Conservation (phyloP, 2,113 vertebrate species). For the Romanogobio albipinnatus region DNA sequence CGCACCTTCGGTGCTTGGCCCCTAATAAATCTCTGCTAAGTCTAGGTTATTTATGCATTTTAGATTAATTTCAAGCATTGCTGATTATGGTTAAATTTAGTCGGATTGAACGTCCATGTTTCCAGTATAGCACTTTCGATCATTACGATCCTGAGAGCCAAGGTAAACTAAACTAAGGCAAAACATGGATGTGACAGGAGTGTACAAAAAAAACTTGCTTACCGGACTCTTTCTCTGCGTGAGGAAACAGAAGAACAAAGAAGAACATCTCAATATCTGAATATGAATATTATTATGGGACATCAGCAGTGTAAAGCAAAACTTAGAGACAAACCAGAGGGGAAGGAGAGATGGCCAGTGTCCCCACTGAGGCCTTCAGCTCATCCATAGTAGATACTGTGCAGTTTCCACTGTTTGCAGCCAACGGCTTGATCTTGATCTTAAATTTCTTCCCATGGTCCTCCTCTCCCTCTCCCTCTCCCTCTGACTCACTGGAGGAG, state of each 20-base stretch:
- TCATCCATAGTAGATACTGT: conserved; percentile 87
- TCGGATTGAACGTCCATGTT: neutral
- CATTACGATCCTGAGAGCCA: neutral
- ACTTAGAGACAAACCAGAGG: conserved; percentile 83
- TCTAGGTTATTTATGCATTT: no score
- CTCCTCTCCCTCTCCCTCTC: conserved; percentile 95
- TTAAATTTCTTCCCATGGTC: conserved; percentile 94
- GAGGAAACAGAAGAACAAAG: conserved; percentile 46
- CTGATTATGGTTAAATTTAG: neutral
- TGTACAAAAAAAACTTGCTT: conserved; percentile 69
- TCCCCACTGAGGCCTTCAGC: conserved; percentile 92
- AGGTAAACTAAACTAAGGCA: neutral
- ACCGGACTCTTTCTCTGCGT: conserved; percentile 95
- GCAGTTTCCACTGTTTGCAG: conserved; percentile 83
- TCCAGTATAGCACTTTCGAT: neutral
- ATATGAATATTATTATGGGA: neutral
- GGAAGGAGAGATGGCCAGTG: conserved; percentile 91
- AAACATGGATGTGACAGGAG: neutral
- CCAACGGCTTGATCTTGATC: conserved; percentile 94
- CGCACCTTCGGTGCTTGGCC: no score
- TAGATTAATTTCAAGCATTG: neutral
- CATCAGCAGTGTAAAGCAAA: neutral
- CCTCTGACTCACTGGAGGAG: conserved; percentile 96
- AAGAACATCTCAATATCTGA: conserved; percentile 36
- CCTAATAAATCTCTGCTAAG: neutral